Percentiles rank a stretch among this genome's conserved stretches.
These are phyloP conservation scores for Eledone cirrhosa DNA, from an alignment of 2,888 invertebrate species.

Conservation along the genomic window DNA sequence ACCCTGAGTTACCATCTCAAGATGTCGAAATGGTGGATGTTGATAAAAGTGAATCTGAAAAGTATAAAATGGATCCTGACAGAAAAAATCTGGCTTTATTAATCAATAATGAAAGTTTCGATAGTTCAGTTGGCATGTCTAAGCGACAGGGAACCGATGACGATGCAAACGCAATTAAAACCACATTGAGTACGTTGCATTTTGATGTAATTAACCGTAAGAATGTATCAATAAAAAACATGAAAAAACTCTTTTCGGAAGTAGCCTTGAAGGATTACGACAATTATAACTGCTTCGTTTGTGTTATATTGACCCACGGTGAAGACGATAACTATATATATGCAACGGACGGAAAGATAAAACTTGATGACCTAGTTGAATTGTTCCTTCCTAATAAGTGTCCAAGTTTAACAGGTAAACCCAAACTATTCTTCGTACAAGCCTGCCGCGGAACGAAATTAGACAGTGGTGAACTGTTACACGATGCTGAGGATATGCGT, in stretches of 20 bases:
- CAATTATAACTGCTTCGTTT: constrained; percentile 81
- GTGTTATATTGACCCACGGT: constrained; percentile 87
- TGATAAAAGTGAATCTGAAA: constrained; percentile 11
- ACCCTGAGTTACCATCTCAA: background rate
- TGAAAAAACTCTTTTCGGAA: constrained; percentile 69
- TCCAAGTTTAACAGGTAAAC: constrained; percentile 84
- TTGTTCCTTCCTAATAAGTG: constrained; percentile 76
- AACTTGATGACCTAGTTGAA: constrained; percentile 77
- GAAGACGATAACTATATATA: constrained; percentile 83
- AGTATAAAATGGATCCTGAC: constrained; percentile 83
- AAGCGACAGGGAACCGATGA: constrained; percentile 79
- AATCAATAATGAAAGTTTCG: constrained; percentile 88
- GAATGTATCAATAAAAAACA: constrained; percentile 75
- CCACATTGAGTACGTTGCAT: constrained; percentile 70
- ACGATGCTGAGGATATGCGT: constrained; percentile 53
- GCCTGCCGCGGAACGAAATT: constrained; percentile 42
- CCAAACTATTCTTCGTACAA: constrained; percentile 76
- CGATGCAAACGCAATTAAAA: constrained; percentile 79
- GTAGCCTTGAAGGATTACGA: constrained; percentile 82
- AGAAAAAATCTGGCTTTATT: constrained; percentile 85
- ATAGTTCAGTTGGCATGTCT: constrained; percentile 51
- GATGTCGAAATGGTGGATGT: constrained; percentile 61
- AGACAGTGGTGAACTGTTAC: constrained; percentile 39
- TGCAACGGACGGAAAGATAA: constrained; percentile 84
- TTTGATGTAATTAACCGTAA: constrained; percentile 76